phyloP scores from a whole-genome alignment of 2,113 vertebrate species.

The Genyomyrus donnyi region DNA sequence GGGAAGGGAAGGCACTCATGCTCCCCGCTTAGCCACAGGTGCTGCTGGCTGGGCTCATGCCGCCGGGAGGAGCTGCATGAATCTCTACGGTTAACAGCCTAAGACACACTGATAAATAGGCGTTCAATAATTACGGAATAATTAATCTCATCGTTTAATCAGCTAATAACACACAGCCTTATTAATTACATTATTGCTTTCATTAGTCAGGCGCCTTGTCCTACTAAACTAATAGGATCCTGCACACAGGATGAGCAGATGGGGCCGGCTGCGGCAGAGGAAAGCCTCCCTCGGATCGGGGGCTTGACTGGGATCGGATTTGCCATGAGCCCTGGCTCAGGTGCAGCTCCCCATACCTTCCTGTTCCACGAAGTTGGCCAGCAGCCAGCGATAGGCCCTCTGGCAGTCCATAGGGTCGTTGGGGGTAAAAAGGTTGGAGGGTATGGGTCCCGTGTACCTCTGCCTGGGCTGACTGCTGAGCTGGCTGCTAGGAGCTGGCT shows the following conservation, averaged over 20 bases:
- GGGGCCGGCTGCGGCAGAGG: conserved; percentile 37
- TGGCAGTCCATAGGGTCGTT: conserved; percentile 62
- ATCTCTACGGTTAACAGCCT: background rate
- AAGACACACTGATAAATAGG: background rate
- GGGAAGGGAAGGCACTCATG: background rate
- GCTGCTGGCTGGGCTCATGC: background rate
- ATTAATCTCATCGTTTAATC: background rate
- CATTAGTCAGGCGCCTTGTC: conserved; percentile 30
- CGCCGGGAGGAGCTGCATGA: background rate
- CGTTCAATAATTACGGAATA: background rate
- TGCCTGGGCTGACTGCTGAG: conserved; percentile 23
- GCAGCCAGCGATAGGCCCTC: conserved; percentile 45
- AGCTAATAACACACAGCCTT: conserved; percentile 33
- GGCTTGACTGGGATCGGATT: background rate
- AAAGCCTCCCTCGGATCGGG: conserved; percentile 13
- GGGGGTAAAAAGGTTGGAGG: conserved; percentile 77
- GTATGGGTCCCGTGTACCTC: conserved; percentile 48
- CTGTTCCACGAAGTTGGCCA: conserved; percentile 46
- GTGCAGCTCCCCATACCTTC: conserved; percentile 54
- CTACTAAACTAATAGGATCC: conserved; percentile 69
- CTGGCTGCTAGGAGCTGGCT: conserved; percentile 45
- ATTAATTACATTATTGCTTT: conserved; percentile 65
- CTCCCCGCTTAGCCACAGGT: background rate
- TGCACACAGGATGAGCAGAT: conserved; percentile 59
- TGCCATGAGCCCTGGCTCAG: background rate